phyloP scores from a whole-genome alignment of 2,113 vertebrate genomes.

The Bubo blakistoni region DNA sequence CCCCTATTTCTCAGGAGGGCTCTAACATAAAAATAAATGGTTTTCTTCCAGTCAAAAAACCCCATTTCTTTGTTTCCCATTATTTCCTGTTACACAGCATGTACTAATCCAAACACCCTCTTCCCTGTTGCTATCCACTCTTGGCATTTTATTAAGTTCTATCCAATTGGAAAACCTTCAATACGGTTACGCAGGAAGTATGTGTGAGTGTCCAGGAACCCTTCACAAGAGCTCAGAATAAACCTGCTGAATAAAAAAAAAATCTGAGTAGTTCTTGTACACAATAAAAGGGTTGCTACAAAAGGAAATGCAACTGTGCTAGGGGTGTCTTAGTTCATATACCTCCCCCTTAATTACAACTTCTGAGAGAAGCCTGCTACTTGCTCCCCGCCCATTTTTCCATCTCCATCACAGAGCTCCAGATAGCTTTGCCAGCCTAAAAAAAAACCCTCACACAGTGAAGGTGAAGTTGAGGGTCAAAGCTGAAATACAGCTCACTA shows the following conservation, averaged over 20 bases:
- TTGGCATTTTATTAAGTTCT: neutral
- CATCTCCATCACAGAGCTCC: neutral
- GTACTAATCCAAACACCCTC: neutral
- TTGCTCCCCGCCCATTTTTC: neutral
- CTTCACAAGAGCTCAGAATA: neutral
- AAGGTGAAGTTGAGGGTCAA: neutral
- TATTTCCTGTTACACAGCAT: neutral
- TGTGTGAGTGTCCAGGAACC: neutral
- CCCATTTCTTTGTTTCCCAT: neutral
- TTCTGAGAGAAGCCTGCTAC: neutral
- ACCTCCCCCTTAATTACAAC: neutral
- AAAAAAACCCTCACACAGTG: neutral
- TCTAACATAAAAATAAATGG: neutral
- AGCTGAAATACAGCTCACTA: neutral
- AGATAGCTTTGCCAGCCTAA: neutral
- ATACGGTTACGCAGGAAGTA: neutral
- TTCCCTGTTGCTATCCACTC: neutral
- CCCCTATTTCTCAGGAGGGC: neutral
- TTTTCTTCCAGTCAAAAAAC: neutral
- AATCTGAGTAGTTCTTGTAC: neutral
- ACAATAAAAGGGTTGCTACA: neutral
- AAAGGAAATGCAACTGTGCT: neutral
- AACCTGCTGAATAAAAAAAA: neutral
- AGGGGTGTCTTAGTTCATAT: neutral
- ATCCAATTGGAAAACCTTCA: neutral